These are phyloP conservation scores for Bucorvus abyssinicus DNA, from an alignment of 2,797 vertebrate species.

Conservation along the genomic window DNA sequence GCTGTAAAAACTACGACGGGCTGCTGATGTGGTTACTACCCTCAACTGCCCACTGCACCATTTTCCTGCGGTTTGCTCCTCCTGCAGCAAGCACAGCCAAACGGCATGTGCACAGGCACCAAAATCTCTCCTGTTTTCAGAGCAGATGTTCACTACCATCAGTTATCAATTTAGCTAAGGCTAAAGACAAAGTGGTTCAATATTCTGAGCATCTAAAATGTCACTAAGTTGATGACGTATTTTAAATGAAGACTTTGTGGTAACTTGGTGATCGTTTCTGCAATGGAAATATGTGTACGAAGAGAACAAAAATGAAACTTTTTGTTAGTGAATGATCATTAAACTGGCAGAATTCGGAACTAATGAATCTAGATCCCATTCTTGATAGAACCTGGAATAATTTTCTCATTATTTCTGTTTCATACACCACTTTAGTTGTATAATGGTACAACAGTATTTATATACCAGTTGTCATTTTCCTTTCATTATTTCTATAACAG, in stretches of 20 bases:
- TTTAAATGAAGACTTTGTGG: neutral
- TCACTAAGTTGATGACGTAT: neutral
- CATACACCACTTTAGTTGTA: neutral
- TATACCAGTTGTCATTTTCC: neutral
- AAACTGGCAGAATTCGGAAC: neutral
- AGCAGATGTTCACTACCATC: neutral
- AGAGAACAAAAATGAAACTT: neutral
- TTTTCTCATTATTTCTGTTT: neutral
- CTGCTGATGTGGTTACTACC: neutral
- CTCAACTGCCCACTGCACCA: neutral
- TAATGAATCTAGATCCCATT: neutral
- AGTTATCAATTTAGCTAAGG: neutral
- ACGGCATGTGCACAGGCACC: neutral
- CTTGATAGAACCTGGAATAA: neutral
- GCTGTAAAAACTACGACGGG: neutral
- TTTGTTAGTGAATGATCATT: neutral
- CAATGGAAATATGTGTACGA: fast-evolving
- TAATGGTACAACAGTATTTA: neutral
- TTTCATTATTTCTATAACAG: neutral
- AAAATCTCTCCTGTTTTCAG: neutral
- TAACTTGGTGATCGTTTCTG: neutral
- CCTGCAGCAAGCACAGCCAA: neutral
- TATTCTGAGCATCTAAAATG: neutral
- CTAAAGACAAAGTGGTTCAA: neutral
- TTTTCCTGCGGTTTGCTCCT: neutral